These are phyloP conservation scores for Heliconius ismenius DNA, from an alignment of 2,888 invertebrate species.

Conservation along the genomic window DNA sequence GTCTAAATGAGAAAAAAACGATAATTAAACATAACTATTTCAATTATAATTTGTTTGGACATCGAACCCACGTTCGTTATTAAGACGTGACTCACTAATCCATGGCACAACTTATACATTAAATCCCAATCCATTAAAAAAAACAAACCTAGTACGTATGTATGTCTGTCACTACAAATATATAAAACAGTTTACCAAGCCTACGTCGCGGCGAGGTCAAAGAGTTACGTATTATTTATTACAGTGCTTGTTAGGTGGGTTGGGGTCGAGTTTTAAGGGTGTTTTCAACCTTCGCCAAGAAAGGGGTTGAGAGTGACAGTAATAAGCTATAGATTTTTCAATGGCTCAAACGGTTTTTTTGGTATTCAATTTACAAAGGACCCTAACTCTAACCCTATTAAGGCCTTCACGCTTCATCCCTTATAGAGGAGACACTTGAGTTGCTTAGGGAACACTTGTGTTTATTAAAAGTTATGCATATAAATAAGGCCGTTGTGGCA, in stretches of 20 bases:
- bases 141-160: neutral
- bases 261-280: slow-evolving; percentile 25
- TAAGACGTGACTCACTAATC: neutral
- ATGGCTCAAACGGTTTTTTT: slow-evolving; percentile 13
- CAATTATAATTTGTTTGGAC: neutral
- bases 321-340: slow-evolving; percentile 26
- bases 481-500: neutral
- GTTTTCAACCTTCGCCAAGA: slow-evolving; percentile 21
- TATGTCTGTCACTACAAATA: slow-evolving; percentile 44
- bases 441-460: neutral
- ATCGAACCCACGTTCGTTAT: neutral
- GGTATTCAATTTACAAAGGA: slow-evolving; percentile 1
- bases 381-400: slow-evolving; percentile 8
- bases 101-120: neutral
- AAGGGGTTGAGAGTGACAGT: slow-evolving; percentile 30
- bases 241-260: slow-evolving; percentile 29
- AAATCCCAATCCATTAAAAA: neutral
- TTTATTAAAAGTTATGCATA: neutral
- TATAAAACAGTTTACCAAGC: slow-evolving; percentile 43
- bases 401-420: neutral
- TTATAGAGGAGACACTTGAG: neutral
- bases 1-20: neutral
- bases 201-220: slow-evolving; percentile 43
- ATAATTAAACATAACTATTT: neutral
- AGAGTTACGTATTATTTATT: slow-evolving; percentile 42